A percentile compares a stretch with the other conserved stretches of the same genome.
Conservation (phyloP, 2,113 vertebrate genomes). For the Macroglossus sobrinus region DNA sequence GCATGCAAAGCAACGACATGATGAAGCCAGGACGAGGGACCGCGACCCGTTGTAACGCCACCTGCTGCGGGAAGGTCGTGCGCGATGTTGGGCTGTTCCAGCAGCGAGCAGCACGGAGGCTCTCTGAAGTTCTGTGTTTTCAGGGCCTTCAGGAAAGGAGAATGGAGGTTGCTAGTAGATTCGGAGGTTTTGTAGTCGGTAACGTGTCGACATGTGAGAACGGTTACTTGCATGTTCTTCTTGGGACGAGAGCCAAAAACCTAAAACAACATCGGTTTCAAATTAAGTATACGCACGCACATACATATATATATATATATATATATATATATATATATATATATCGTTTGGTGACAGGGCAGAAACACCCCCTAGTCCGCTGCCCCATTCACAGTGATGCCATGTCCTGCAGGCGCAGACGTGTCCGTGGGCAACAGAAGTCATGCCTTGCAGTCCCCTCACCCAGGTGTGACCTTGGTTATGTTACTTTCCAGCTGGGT, state of each 20-base stretch:
- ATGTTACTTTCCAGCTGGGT: background rate
- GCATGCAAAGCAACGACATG: fast-evolving
- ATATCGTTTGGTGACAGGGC: background rate
- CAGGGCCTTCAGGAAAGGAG: conserved; percentile 92
- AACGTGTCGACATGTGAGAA: conserved; percentile 90
- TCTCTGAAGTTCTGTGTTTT: conserved; percentile 85
- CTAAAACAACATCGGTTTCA: conserved; percentile 76
- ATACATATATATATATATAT: background rate
- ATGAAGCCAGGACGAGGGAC: background rate
- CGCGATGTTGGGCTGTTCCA: conserved; percentile 95
- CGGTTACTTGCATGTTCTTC: conserved; percentile 85
- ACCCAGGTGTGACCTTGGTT: background rate
- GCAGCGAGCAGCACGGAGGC: conserved; percentile 79
- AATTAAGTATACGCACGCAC: background rate
- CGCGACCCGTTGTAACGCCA: conserved; percentile 63
- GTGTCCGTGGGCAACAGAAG: fast-evolving
- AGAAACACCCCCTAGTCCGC: background rate
- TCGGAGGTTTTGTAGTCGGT: conserved; percentile 92
- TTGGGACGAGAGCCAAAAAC: conserved; percentile 87
- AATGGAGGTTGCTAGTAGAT: conserved; percentile 81
- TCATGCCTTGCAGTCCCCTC: background rate
- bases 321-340: background rate
- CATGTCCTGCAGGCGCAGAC: background rate
- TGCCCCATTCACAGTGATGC: background rate
- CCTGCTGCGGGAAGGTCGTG: conserved; percentile 94